These are phyloP conservation scores for Synodontis membranacea DNA, from an alignment of 2,113 vertebrate species.

Conservation along the genomic window DNA sequence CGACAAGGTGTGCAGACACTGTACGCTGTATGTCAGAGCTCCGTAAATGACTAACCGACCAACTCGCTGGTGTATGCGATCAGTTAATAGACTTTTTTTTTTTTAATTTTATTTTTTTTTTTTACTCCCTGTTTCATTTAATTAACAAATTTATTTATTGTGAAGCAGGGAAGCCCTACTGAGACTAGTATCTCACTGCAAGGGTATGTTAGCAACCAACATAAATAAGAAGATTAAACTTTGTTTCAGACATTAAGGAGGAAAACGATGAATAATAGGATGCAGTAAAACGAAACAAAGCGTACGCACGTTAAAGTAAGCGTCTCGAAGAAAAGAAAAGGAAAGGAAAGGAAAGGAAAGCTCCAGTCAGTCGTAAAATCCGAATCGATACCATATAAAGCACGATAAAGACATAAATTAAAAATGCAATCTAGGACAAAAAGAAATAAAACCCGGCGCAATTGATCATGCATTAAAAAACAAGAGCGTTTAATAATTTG, in stretches of 20 bases:
- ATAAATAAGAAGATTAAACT: constrained; percentile 4
- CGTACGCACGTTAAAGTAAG: not conserved
- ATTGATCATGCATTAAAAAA: not conserved
- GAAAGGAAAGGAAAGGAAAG: not conserved
- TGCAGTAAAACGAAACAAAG: not conserved
- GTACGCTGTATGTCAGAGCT: not conserved
- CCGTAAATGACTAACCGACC: not conserved
- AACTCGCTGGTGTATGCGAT: not conserved
- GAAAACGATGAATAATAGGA: constrained; percentile 12
- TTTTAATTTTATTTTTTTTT: not conserved
- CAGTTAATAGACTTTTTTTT: not conserved
- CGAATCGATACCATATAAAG: constrained; percentile 13
- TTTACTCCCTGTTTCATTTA: not conserved
- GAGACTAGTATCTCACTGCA: not conserved
- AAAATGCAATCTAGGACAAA: not conserved
- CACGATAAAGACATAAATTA: not conserved
- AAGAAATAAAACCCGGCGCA: not conserved
- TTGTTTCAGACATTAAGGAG: constrained; percentile 14
- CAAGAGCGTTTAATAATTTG: not conserved
- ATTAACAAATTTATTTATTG: not conserved
- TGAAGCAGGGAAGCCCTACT: not conserved
- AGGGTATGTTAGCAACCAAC: not conserved
- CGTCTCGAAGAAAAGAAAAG: not conserved
- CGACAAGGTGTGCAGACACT: not conserved
- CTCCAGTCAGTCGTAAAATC: constrained; percentile 14